Evolutionary conservation across 2,888 invertebrate genomes (phyloP).

Genomic region (Tryphoninae sp.): DNA sequence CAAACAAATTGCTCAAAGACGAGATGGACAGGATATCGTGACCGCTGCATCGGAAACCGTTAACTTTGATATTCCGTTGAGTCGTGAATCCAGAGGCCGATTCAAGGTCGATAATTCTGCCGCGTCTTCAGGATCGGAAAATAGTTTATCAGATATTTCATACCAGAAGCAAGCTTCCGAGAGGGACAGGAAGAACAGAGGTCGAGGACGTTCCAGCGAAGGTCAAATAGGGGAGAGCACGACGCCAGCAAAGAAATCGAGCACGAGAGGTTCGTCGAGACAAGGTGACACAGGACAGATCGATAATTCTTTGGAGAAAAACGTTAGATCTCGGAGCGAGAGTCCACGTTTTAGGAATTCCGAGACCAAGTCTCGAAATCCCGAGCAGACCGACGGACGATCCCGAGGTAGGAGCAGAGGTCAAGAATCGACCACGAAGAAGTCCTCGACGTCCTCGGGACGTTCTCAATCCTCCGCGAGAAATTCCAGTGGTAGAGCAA

Average conservation of each 20-base stretch:
- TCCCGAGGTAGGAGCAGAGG: slow-evolving; percentile 43
- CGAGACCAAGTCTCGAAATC: slow-evolving; percentile 3
- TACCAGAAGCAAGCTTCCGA: slow-evolving; percentile 6
- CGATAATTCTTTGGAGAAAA: slow-evolving; percentile 28
- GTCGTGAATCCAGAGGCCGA: slow-evolving; percentile 53
- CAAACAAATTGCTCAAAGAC: slow-evolving; percentile 11
- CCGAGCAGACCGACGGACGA: slow-evolving; percentile 16
- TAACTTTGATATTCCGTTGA: slow-evolving; percentile 70
- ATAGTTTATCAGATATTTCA: not conserved
- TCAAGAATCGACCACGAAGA: slow-evolving; percentile 14
- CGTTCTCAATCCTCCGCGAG: not conserved
- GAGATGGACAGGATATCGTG: slow-evolving; percentile 18
- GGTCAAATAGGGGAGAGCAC: slow-evolving; percentile 27
- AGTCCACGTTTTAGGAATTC: slow-evolving; percentile 7
- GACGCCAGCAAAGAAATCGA: slow-evolving; percentile 35
- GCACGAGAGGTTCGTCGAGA: slow-evolving; percentile 67
- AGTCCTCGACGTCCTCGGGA: not conserved
- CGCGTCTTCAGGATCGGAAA: slow-evolving; percentile 32
- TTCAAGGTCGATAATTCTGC: slow-evolving; percentile 40
- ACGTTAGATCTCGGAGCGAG: slow-evolving; percentile 19
- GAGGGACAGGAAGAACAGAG: slow-evolving; percentile 20
- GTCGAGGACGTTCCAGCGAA: slow-evolving; percentile 48
- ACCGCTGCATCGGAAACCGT: slow-evolving; percentile 71
- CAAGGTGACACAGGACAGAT: slow-evolving; percentile 32
- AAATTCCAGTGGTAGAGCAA: slow-evolving; percentile 11